Evolutionary conservation across 2,797 vertebrate genomes (phyloP).

Genomic region (Epinephelus coioides): DNA sequence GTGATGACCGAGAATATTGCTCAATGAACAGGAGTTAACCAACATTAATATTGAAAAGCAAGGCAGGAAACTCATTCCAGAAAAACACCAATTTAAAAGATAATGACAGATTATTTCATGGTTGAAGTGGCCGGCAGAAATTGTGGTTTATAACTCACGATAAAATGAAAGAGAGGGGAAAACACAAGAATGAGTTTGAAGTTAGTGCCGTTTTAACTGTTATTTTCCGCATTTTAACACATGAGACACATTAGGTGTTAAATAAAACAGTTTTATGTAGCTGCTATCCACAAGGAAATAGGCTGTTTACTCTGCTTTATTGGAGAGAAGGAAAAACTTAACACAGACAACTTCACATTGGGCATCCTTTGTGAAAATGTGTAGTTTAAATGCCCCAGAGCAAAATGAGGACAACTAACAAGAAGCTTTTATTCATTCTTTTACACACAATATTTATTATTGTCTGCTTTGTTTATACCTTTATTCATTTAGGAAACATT

Average conservation of each 20-base stretch:
- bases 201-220: background rate
- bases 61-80: background rate
- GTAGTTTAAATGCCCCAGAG: background rate
- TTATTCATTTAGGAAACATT: background rate
- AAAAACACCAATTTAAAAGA: background rate
- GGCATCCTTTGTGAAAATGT: background rate
- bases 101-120: slow-evolving; percentile 16
- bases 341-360: background rate
- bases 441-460: background rate
- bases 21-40: background rate
- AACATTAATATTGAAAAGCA: slow-evolving; percentile 6
- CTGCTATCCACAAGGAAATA: background rate
- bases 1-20: background rate
- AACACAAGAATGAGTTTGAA: slow-evolving; percentile 5
- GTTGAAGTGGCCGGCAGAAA: background rate
- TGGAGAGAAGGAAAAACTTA: background rate
- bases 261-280: slow-evolving; percentile 13
- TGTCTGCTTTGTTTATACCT: background rate
- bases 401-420: background rate
- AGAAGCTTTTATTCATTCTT: slow-evolving; percentile 25
- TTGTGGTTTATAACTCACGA: background rate
- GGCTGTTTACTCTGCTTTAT: slow-evolving; percentile 18
- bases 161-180: background rate
- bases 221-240: slow-evolving; percentile 24
- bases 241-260: background rate